phyloP scores from a whole-genome alignment of 2,797 vertebrate genomes.

The Helostoma temminkii region DNA sequence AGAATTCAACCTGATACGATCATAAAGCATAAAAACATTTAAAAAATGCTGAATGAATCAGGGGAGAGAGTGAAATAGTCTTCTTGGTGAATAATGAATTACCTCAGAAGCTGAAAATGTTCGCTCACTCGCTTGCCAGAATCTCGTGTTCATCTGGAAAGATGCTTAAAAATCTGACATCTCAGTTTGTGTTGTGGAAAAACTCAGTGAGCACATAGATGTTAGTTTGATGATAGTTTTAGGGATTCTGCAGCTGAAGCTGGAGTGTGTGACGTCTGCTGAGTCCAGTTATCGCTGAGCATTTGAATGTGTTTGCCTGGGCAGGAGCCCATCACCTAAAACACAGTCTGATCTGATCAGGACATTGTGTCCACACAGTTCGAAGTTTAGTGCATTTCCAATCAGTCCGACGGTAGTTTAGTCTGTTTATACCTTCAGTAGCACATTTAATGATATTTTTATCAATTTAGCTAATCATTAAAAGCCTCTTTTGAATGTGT shows the following conservation, averaged over 20 bases:
- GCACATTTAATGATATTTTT: slow-evolving; percentile 9
- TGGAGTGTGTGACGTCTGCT: slow-evolving; percentile 37
- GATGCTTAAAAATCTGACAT: too few species aligned
- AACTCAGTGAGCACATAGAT: background rate
- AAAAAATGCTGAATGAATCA: too few species aligned
- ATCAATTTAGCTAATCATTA: slow-evolving; percentile 7
- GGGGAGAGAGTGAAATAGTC: too few species aligned
- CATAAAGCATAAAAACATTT: too few species aligned
- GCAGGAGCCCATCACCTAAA: slow-evolving; percentile 46
- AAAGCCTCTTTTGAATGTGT: background rate
- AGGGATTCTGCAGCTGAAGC: slow-evolving; percentile 13
- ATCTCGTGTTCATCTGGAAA: too few species aligned
- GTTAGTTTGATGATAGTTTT: too few species aligned
- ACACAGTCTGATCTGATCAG: slow-evolving; percentile 40
- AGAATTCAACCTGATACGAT: too few species aligned
- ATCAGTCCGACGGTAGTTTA: slow-evolving; percentile 37
- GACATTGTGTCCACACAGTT: slow-evolving; percentile 47
- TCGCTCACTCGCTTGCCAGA: too few species aligned
- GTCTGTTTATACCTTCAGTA: slow-evolving; percentile 1
- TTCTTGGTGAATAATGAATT: too few species aligned
- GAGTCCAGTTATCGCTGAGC: slow-evolving; percentile 29
- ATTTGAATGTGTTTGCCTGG: slow-evolving; percentile 49
- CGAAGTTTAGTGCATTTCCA: slow-evolving; percentile 46
- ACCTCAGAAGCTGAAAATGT: too few species aligned
- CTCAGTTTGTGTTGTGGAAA: too few species aligned